These are phyloP conservation scores for Jacana jacana DNA, from an alignment of 2,113 vertebrate species.

Conservation along the genomic window DNA sequence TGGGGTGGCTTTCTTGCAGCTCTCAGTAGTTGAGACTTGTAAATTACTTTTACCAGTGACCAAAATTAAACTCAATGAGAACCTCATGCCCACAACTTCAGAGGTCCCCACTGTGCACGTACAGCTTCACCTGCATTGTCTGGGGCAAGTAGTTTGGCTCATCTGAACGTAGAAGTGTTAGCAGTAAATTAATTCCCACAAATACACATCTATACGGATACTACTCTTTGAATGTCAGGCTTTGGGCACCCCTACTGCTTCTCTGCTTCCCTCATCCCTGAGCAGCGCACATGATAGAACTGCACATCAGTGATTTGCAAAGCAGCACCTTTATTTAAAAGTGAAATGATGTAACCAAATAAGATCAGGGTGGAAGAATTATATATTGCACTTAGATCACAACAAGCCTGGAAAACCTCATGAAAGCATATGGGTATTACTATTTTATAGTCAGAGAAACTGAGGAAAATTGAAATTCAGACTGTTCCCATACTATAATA, in stretches of 20 bases:
- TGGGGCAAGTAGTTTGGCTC: neutral
- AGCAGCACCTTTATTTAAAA: neutral
- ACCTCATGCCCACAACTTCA: neutral
- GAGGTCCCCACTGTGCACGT: neutral
- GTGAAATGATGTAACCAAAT: neutral
- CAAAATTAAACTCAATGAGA: neutral
- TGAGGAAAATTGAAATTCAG: neutral
- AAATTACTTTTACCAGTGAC: slow-evolving; percentile 8
- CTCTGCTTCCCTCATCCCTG: neutral
- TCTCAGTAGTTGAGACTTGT: neutral
- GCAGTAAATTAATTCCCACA: neutral
- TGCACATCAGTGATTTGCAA: neutral
- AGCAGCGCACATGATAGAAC: neutral
- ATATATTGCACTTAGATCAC: neutral
- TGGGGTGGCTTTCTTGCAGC: neutral
- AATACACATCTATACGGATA: neutral
- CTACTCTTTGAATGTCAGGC: neutral
- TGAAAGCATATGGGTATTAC: neutral
- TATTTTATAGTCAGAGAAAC: neutral
- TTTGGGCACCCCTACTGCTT: neutral
- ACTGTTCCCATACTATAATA: neutral
- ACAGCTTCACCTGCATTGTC: neutral
- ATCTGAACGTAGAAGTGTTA: neutral
- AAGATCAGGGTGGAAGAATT: neutral
- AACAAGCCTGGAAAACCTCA: neutral